Base-by-base conservation (phyloP, 92 coral and sea anemone genomes). In the Chrysogorgia sp. region DNA sequence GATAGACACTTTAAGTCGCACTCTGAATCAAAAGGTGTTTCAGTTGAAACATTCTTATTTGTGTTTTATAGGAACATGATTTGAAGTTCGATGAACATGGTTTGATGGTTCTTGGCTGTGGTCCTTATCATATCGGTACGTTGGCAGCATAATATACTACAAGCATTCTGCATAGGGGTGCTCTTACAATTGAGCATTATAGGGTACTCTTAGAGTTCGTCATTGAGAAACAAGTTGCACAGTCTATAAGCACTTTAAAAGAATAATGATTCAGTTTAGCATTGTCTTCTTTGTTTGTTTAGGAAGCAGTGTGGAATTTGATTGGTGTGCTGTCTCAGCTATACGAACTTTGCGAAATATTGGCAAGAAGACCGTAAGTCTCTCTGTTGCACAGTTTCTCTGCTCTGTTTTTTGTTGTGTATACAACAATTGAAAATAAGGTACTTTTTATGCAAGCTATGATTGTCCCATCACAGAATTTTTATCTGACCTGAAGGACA, bases 241-340 rank as follows among this genome's bases (percentile, higher is more conserved):
- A n/a, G n/a, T n/a, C n/a, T n/a, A n/a, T n/a, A n/a, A n/a, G n/a
- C n/a, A n/a, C n/a, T n/a, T n/a, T n/a, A n/a, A n/a, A n/a, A n/a
- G n/a, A n/a, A n/a, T n/a, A n/a, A n/a, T n/a, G n/a, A n/a, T n/a
- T n/a, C n/a, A n/a, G n/a, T n/a, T n/a, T n/a, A n/a, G 6, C 10
- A 37, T 47, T 47, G 15, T 47, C 15, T 47, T 47, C 17, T 47
- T 47, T 37, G 5, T 12, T n/a, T 37, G 5, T 37, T 2, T 35
- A 72, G 99, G 99, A 32, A 96, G 99, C 87, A 96, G 99, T 83
- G 99, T 96, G 15, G 99, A 96, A 67, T 96, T 96, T 79, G 99
- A 96, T 69, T 96, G 99, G 99, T 96, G 99, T 62, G 99, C 99
- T 19, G 99, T 96, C 53, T 96, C 99, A 22, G 92, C 97, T 60